Evolutionary conservation across 2,113 vertebrate genomes (phyloP), one percentile per base, ranked within the genome.

Genomic region (Aegypius monachus): DNA sequence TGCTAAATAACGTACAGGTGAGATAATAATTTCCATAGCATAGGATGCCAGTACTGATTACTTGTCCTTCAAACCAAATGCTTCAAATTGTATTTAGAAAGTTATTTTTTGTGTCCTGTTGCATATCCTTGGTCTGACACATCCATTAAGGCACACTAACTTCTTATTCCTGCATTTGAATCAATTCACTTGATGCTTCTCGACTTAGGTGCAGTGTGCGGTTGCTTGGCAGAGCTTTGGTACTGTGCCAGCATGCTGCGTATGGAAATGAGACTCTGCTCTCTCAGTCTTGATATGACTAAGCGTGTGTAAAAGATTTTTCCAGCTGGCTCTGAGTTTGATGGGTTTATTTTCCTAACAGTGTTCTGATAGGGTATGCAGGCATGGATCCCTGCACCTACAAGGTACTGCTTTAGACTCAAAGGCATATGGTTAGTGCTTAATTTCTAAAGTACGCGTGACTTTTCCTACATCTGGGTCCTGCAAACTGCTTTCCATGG

Each of bases 171-270:
- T 47, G 13, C 42, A 0, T 50, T 67, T 55, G 29, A 43, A 68
- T 56, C 12, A 6, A 42, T 53, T 82, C 73, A 7, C 31, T 45
- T 11, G 55, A 15, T 50, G 73, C 65, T 75, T 58, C 47, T 38
- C 7, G 2, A 10, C 29, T 26, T 9, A 1, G 23, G 36, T 52
- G 29, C 59, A n/a, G 61, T 0, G 7, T 21, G 5, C 3, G 1
- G 43, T 18, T 20, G n/a, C 53, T 36, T 34, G 52, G 58, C 71
- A 77, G 63, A 61, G 58, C 40, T 4, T 19, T 92, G 62, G 75
- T 90, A 22, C 74, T 15, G 53, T 47, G 74, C 75, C 93, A 93
- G 58, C 1, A 0, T 56, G 72, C 87, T 38, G 48, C 0, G 0
- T 11, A 13, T 56, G 63, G 59, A 81, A 38, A 43, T 0, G 1